A percentile compares a stretch with the other conserved stretches of the same genome.
These are phyloP conservation scores for Pristionchus exspectatus DNA, from an alignment of 2,888 invertebrate genomes.

Conservation along the genomic window DNA sequence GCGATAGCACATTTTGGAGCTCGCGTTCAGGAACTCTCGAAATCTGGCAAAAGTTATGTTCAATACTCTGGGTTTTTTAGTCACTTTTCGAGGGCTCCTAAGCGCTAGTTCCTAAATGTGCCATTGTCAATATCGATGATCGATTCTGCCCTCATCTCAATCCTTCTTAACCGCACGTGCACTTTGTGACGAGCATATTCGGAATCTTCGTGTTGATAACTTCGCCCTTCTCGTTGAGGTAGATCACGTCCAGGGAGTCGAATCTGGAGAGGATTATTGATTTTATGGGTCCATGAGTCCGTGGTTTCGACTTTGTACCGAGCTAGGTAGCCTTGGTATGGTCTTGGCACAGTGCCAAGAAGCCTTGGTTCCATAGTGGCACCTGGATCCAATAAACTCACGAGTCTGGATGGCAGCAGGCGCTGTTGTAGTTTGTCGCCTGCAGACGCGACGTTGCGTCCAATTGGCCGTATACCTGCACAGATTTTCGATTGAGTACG, in stretches of 20 bases:
- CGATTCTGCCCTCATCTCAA: not conserved
- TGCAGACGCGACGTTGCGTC: not conserved
- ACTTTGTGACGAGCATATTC: conserved; percentile 94
- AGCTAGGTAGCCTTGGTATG: too few species aligned
- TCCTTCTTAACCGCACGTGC: conserved; percentile 85
- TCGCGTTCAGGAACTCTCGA: too few species aligned
- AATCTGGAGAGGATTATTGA: conserved; percentile 80
- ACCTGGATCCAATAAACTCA: not conserved
- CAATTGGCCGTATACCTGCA: not conserved
- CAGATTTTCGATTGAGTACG: conserved; percentile 17
- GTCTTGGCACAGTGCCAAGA: not conserved
- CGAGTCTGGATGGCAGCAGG: conserved; percentile 41
- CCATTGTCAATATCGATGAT: too few species aligned
- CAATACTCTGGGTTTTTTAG: too few species aligned
- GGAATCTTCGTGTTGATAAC: conserved; percentile 84
- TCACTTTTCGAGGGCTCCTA: too few species aligned
- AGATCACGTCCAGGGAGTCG: conserved; percentile 87
- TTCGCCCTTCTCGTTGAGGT: conserved; percentile 67
- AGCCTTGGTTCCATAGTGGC: too few species aligned
- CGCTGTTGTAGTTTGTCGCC: conserved; percentile 11
- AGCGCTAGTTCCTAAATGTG: too few species aligned
- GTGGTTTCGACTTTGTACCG: not conserved
- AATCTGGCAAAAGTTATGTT: too few species aligned
- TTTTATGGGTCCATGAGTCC: not conserved
- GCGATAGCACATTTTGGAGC: too few species aligned